phyloP scores from a whole-genome alignment of 1,140 invertebrate species.

The Ceratosolen fusciceps region DNA sequence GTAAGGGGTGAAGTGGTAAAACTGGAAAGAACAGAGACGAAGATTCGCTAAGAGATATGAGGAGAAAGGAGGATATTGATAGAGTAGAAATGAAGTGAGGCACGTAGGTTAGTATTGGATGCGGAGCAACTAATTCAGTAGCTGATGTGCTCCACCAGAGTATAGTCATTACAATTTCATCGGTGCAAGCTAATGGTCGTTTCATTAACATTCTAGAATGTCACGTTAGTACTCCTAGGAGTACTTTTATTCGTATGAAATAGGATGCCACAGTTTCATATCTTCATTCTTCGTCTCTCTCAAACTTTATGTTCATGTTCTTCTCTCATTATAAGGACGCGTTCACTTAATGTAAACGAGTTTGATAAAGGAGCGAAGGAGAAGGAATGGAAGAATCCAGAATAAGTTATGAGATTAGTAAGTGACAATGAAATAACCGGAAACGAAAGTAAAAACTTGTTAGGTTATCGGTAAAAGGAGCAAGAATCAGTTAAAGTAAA shows the following conservation, averaged over 20 bases:
- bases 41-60: background rate
- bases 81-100: conserved; percentile 24
- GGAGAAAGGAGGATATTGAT: background rate
- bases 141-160: background rate
- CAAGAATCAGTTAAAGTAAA: too few relatives aligned
- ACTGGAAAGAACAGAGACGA: too few relatives aligned
- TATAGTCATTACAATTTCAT: conserved; percentile 46
- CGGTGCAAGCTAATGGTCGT: conserved; percentile 32
- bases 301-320: too few relatives aligned
- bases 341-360: background rate
- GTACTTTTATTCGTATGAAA: background rate
- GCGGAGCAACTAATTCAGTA: conserved; percentile 26
- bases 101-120: background rate
- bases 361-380: background rate
- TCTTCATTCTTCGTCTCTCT: background rate
- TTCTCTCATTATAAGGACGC: background rate
- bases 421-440: background rate
- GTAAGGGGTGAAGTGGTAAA: too few relatives aligned
- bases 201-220: conserved; percentile 46
- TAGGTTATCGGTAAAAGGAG: too few relatives aligned
- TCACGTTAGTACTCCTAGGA: conserved; percentile 11
- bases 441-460: background rate
- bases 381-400: background rate
- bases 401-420: conserved; percentile 15
- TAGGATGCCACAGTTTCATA: background rate